These are phyloP conservation scores for Meriones psammophilus DNA, from an alignment of 2,797 vertebrate genomes.

Conservation along the genomic window DNA sequence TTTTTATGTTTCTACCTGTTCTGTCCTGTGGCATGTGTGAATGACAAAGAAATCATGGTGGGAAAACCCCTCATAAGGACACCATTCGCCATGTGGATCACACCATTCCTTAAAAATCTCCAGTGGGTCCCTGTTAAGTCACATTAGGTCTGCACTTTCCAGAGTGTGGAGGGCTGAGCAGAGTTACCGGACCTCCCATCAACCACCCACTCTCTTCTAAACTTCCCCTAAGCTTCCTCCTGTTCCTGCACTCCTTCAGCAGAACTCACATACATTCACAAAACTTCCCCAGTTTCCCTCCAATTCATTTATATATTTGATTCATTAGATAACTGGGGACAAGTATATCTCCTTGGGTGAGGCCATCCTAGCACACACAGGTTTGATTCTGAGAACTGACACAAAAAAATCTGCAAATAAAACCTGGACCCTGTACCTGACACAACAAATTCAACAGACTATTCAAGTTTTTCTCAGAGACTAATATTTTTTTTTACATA, in stretches of 20 bases:
- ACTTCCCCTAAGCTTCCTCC: neutral
- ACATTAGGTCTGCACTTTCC: neutral
- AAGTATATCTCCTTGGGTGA: neutral
- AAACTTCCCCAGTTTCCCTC: neutral
- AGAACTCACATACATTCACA: neutral
- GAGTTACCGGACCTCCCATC: neutral
- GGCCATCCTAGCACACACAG: neutral
- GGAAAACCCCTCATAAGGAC: neutral
- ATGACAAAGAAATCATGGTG: constrained; percentile 5
- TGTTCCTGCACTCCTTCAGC: neutral
- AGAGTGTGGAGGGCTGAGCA: neutral
- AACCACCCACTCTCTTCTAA: neutral
- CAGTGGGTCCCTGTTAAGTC: neutral
- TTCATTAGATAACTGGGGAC: neutral
- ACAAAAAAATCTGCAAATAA: neutral
- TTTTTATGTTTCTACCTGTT: neutral
- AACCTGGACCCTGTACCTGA: neutral
- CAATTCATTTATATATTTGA: neutral
- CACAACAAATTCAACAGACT: constrained; percentile 6
- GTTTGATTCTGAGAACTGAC: neutral
- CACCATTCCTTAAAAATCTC: neutral
- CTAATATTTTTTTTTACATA: neutral
- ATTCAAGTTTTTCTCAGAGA: constrained; percentile 20
- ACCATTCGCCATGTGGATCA: neutral
- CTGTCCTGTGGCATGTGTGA: neutral